Conservation (phyloP, 1,140 invertebrate species). For the Trichogramma pretiosum region DNA sequence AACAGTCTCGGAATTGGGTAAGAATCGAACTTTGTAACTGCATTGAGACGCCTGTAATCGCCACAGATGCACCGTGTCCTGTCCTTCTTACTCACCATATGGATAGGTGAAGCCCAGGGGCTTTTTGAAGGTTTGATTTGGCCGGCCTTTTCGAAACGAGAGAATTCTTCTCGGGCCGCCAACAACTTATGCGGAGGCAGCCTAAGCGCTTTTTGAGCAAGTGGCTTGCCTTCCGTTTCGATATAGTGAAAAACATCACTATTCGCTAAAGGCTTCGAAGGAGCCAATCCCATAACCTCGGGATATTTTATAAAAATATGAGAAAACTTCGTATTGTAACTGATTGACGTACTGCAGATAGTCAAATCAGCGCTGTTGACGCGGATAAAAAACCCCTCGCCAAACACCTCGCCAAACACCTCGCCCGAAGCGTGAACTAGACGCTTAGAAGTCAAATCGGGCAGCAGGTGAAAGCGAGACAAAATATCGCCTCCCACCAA, state of each 20-base stretch:
- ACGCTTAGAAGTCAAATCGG: no score
- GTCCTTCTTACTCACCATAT: neutral
- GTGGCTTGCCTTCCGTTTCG: neutral
- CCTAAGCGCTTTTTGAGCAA: neutral
- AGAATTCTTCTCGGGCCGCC: neutral
- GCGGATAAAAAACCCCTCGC: no score
- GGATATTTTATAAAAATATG: no score
- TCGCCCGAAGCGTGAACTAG: no score
- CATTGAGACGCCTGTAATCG: neutral
- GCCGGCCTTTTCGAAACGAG: neutral
- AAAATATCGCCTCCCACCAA: no score
- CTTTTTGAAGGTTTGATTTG: neutral
- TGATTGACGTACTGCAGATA: no score
- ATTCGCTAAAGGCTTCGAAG: neutral
- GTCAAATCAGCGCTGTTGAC: no score
- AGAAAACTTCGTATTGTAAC: no score
- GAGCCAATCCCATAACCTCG: no score
- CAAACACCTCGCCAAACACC: no score
- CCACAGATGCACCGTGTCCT: neutral
- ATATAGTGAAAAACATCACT: neutral
- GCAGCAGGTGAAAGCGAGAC: no score
- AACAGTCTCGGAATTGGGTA: neutral
- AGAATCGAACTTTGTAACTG: neutral
- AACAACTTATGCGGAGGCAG: neutral
- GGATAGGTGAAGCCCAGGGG: neutral